phyloP scores from a whole-genome alignment of 1,140 invertebrate species.

The Trypoxylus dichotomus region DNA sequence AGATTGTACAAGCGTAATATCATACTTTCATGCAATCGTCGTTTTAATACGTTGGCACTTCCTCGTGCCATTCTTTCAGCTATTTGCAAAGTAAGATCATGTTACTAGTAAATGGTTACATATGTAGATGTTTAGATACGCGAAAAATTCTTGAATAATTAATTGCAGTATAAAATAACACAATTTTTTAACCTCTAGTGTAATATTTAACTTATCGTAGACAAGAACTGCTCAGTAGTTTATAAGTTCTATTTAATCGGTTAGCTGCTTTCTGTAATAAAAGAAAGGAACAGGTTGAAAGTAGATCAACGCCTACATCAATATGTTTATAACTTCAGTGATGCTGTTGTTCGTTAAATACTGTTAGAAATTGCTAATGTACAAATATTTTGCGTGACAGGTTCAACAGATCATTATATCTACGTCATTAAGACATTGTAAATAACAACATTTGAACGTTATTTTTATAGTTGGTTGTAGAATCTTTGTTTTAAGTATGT shows the following conservation, averaged over 20 bases:
- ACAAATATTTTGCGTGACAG: no score
- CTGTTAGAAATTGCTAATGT: no score
- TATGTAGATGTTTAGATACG: background rate
- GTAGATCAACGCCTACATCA: conserved; percentile 1
- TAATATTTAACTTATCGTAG: background rate
- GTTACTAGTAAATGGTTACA: background rate
- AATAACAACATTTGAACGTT: no score
- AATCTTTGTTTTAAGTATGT: no score
- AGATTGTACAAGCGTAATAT: background rate
- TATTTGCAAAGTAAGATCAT: background rate
- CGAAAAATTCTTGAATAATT: background rate
- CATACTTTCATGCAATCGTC: background rate
- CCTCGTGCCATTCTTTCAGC: background rate
- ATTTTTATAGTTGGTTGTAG: no score
- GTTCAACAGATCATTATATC: no score
- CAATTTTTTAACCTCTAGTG: background rate
- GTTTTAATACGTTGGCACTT: background rate
- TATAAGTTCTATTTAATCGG: background rate
- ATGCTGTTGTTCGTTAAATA: background rate
- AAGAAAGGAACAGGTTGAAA: background rate
- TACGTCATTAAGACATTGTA: no score
- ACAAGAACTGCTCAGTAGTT: background rate
- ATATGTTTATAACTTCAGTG: background rate
- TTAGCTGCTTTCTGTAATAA: background rate
- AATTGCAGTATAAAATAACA: background rate